Evolutionary conservation across 2,888 invertebrate species (phyloP), one percentile per base, ranked within the genome.

Genomic region (Campoplex capitator): DNA sequence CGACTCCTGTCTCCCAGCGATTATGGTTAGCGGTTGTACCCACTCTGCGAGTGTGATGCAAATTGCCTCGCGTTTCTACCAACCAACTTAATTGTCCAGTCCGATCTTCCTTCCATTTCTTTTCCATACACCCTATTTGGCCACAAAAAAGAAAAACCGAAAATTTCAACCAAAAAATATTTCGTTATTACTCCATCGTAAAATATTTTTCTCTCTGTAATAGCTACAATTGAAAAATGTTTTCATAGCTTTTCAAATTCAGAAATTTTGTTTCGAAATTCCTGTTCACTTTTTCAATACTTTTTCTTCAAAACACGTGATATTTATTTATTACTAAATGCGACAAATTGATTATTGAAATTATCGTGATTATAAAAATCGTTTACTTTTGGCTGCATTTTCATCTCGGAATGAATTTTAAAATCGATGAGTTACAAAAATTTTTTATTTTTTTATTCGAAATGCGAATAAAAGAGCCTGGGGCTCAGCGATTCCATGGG

Each of bases 61-160:
- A 91, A 91, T 91, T 89, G 87, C 84, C 86, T 83, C 62, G 86
- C 89, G 75, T 89, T 89, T 85, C 86, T 89, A 89, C 88, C 89
- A 89, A 88, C 87, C 76, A 88, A 87, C 88, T 91, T 91, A 90
- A 91, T 91, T 89, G 89, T 89, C 89, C 86, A 75, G 83, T 87
- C 83, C 85, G 90, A 89, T 89, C 86, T 88, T 74, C 56, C 23
- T 51, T 56, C 38, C 88, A 88, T 87, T 87, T 62, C 23, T 38
- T 62, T 62, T 32, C 16, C 62, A 32, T 62, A 62, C 62, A 62
- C 62, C 32, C 62, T 62, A 62, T 73, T 54, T 54, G 28, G 23
- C 18, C 51, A 16, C 35, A 11, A 73, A 35, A 32, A 73, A 73
- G 18, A 54, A n/a, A 2, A 73, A 6, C 38, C 16, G 2, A 18